Base-by-base conservation (phyloP, 2,888 invertebrate genomes). In the Crioceris asparagi region DNA sequence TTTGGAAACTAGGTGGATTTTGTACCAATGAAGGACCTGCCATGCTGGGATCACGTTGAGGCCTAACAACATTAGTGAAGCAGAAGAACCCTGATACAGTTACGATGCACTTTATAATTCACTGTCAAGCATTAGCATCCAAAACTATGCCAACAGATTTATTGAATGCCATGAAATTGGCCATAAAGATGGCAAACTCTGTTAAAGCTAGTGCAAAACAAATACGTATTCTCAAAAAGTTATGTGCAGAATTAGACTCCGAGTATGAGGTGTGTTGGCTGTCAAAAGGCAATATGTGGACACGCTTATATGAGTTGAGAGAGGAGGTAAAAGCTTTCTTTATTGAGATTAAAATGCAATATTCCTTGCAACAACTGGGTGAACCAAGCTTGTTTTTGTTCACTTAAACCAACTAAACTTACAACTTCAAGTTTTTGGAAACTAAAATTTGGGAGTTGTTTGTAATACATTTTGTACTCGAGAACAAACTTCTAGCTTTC, bases 21-120 rank as follows among this genome's bases (percentile, higher is more conserved):
- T 49, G 44, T 40, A 47, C 45, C 10, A 46, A 44, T 23, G 46
- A 44, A 34, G 47, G 44, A 36, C 41, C 38, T 17, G 36, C 46
- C 14, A 48, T 51, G 44, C 29, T 43, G 7, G 43, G 46, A 29
- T 48, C 46, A 5, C 41, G 41, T 17, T 45, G 39, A 27, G 45
- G 46, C 29, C 32, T 50, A 29, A 41, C 38, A 32, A 30, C 42
- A 16, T 39, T 45, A 21, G 29, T 45, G 33, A 50, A 47, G n/a
- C 12, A 21, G 8, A 48, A 45, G 36, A 47, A 49, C 43, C 45
- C 40, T 25, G 29, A 18, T 12, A 31, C 34, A 47, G 44, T 45
- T 25, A 47, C 45, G 32, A 43, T 43, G 38, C 49, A 47, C 32
- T 49, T 41, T 27, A 23, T 47, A 17, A 38, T 45, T 11, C 45